Evolutionary conservation across 2,888 invertebrate species (phyloP), one percentile per base, ranked within the genome.

Genomic region (Cosmopolites sordidus): DNA sequence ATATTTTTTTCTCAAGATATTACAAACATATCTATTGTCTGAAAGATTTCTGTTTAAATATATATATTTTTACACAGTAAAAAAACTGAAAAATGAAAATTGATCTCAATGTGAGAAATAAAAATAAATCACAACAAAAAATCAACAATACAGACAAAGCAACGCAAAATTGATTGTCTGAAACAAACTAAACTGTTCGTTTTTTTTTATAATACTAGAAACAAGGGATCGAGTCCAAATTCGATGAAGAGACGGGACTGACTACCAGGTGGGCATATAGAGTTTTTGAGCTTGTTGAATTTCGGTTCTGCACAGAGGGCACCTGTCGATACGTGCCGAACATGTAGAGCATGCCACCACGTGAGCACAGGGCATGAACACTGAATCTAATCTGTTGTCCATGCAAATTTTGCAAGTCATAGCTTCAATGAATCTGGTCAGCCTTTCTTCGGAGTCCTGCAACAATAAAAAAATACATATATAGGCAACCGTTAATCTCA

Each of bases 331-430:
- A 66, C 83, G 82, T 1, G 80, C 79, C 1, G 91, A 89, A 70
- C 93, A 93, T 16, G 79, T 77, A 33, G 78, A 75, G 75, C 92
- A 92, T 65, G 91, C 89, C 44, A 89, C 84, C 46, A 89, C 87
- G 73, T 93, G 93, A n/a, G 89, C 83, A 70, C 93, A 93, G 1
- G 92, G 92, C 75, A 89, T 84, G 75, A 93, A 86, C 62, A 88
- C 86, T 29, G 89, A 85, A 75, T 90, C 86, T 69, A 92, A 85
- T 53, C 83, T 81, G 46, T 79, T 79, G 76, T 92, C 92, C 89
- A 92, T 90, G 71, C 93, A 93, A 63, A 91, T 89, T 68, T 87
- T 84, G 71, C 92, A 93, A 42, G 88, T 85, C 76, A 89, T 83
- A 47, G 86, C 83, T 66, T 86, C 85, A 62, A 82, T 72, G 61